Base-by-base conservation (phyloP, 1,140 invertebrate species). In the Geopemphigus sp. region DNA sequence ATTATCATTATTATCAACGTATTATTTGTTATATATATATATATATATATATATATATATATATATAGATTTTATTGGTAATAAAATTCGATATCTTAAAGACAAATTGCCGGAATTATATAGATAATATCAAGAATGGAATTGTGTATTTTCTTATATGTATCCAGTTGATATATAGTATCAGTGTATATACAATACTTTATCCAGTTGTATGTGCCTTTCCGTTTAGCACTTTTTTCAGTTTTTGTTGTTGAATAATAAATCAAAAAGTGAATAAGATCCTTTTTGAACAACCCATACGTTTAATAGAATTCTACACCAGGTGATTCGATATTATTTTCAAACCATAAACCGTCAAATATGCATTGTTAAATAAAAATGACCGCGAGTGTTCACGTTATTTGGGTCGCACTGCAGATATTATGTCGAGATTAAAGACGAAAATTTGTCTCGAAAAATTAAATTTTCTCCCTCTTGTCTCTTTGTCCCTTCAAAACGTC, bases 371-470 rank as follows among this genome's bases (percentile, higher is more conserved):
- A 24, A 50, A 68, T 15, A 24, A 14, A 50, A 68, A 22, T 12
- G 39, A 47, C 66, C 14, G 8, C 47, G 32, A 17, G 22, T 15
- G 45, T 2, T 68, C 45, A 17, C 3, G 15, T 68, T 50, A 12
- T 50, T 50, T 68, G 22, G 50, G n/a, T 11, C 1, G n/a, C n/a
- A 32, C 4, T 39, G 3, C 32, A 66, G 39, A 66, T 66, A 45
- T 19, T 45, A 22, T 22, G 12, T 45, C 22, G 63, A 45, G 32
- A 45, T 45, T n/a, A 66, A 66, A 14, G 32, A 22, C 56, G 3
- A 76, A 76, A 59, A 45, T 39, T 26, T 68, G 50, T 68, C 32
- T 39, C 14, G 54, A 59, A 59, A 76, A 57, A 63, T 47, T 17
- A 12, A 39, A 50, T 63, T 78, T 19, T 59, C 24, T 47, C 19